A percentile compares a stretch with the other conserved stretches of the same genome.
These are phyloP conservation scores for Stichopus chloronotus DNA, from an alignment of 35 echinoderm and acorn worm species.

Conservation along the genomic window DNA sequence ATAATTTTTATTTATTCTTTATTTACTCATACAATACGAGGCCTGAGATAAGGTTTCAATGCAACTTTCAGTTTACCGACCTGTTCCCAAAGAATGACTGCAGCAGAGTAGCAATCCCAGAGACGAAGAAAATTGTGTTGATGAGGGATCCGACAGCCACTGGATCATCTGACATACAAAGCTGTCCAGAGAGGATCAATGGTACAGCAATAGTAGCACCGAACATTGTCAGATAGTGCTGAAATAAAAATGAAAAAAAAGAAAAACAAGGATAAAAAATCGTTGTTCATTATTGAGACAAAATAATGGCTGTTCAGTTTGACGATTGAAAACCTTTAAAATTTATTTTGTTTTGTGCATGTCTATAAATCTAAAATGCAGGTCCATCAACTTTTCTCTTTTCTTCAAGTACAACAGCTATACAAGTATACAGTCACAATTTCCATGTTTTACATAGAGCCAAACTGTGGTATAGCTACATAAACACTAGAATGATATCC, in stretches of 20 bases:
- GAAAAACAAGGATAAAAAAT: not conserved
- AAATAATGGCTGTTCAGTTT: not conserved
- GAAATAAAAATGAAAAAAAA: not conserved
- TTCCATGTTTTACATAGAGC: too few relatives aligned
- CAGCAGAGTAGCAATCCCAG: slow-evolving; percentile 77
- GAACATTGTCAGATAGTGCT: slow-evolving; percentile 98
- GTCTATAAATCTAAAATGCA: not conserved
- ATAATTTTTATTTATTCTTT: too few relatives aligned
- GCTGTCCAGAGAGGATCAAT: slow-evolving; percentile 65
- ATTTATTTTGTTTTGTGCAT: not conserved
- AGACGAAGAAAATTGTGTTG: slow-evolving; percentile 88
- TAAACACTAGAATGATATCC: too few relatives aligned
- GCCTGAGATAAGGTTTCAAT: not conserved
- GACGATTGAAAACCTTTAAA: not conserved
- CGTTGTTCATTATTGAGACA: not conserved
- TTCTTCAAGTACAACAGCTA: too few relatives aligned
- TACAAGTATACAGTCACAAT: too few relatives aligned
- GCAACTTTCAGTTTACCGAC: slow-evolving; percentile 18
- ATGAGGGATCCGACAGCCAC: slow-evolving; percentile 74
- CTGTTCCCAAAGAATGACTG: slow-evolving; percentile 85
- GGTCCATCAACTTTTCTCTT: too few relatives aligned
- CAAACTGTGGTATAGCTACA: too few relatives aligned
- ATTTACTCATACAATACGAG: too few relatives aligned
- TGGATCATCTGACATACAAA: slow-evolving; percentile 77
- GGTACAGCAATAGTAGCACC: slow-evolving; percentile 86